Percentiles rank a stretch among this genome's conserved stretches.
Conservation (phyloP, 1,140 invertebrate genomes). For the Caerostris extrusa region DNA sequence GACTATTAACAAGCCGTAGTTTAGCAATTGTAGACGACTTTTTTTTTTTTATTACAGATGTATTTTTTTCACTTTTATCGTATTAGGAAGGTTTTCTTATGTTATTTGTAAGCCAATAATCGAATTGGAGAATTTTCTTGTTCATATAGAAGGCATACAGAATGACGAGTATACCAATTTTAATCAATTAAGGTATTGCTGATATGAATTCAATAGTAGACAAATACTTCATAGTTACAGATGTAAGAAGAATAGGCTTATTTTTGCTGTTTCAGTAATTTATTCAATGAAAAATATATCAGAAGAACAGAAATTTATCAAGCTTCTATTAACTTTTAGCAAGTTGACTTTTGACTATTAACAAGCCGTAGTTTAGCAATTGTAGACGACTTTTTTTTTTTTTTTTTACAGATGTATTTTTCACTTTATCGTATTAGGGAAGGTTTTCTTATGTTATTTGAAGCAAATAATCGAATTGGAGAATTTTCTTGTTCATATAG, state of each 20-base stretch:
- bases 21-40: not conserved
- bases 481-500: not conserved
- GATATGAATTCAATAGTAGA: no score
- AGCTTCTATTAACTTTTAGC: no score
- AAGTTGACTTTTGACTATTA: no score
- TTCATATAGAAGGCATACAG: not conserved
- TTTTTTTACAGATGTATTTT: not conserved
- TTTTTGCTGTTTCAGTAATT: no score
- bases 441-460: not conserved
- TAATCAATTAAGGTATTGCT: not conserved
- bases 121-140: not conserved
- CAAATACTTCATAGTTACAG: no score
- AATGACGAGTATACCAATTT: not conserved
- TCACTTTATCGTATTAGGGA: not conserved
- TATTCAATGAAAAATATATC: no score
- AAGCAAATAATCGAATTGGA: conserved; percentile 8
- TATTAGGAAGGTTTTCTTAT: not conserved
- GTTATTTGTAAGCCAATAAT: conserved; percentile 1
- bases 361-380: conserved; percentile 37
- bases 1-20: conserved; percentile 53
- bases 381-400: not conserved
- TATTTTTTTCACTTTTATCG: conserved; percentile 1
- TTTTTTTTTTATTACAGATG: not conserved
- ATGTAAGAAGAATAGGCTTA: no score
- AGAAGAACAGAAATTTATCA: no score